Evolutionary conservation across 2,888 invertebrate genomes (phyloP).

Genomic region (Caenorhabditis zanzibari): DNA sequence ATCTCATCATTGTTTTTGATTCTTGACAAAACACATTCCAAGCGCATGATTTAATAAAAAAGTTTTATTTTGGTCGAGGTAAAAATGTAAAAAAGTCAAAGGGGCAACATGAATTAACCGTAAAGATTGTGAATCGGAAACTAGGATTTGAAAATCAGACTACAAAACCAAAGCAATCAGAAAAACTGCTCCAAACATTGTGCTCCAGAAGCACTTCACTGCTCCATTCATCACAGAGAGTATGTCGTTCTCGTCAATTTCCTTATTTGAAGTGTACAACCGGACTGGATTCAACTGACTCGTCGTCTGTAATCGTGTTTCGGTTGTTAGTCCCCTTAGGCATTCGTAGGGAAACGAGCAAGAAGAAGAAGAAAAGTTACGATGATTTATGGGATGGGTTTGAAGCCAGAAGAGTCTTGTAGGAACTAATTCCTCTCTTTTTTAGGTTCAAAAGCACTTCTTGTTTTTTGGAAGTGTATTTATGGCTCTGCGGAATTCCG

Average conservation of each 20-base stretch:
- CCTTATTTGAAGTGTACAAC: constrained; percentile 59
- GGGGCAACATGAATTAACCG: constrained; percentile 30
- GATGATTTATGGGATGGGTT: constrained; percentile 45
- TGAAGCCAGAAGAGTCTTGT: constrained; percentile 2
- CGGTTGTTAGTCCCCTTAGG: constrained; percentile 3
- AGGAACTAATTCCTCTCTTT: constrained; percentile 11
- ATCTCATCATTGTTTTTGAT: constrained; percentile 50
- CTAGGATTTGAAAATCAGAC: not conserved
- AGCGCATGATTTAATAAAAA: constrained; percentile 18
- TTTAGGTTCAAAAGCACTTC: not conserved
- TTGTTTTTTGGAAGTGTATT: no score
- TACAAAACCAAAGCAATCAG: not conserved
- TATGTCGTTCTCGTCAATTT: constrained; percentile 60
- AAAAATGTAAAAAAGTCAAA: not conserved
- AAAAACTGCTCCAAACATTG: not conserved
- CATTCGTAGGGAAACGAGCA: not conserved
- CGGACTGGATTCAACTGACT: constrained; percentile 61
- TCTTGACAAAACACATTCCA: constrained; percentile 55
- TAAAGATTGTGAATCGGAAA: constrained; percentile 41
- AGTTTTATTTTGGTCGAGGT: constrained; percentile 18
- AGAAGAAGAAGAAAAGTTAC: not conserved
- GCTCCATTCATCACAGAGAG: constrained; percentile 53
- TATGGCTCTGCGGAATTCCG: no score
- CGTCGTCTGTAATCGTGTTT: constrained; percentile 48
- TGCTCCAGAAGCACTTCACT: not conserved